Base-by-base conservation (phyloP, 2,888 invertebrate genomes). In the Aspidiotus rigidus region DNA sequence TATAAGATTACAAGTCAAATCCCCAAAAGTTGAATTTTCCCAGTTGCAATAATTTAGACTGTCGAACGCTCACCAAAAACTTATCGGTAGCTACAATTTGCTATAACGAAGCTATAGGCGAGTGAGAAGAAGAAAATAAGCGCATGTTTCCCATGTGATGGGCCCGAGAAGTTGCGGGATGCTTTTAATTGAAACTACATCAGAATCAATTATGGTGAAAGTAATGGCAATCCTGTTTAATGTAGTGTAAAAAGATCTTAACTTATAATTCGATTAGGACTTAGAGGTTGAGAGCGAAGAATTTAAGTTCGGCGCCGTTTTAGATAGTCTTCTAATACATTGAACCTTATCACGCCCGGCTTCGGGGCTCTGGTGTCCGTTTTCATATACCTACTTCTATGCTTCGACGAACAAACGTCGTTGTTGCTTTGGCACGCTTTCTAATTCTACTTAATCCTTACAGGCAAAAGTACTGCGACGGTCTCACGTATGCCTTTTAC, bases 191-290 rank as follows among this genome's bases (percentile, higher is more conserved):
- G 67, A 67, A 67, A 67, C 67, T 67, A 67, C 67, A 67, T 67
- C 67, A 67, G 67, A 67, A 67, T 67, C 67, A 67, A 67, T 67
- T 67, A 67, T 57, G 59, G 67, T 59, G 67, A 67, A 67, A 67
- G 67, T 67, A 67, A 67, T 67, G 67, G 67, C 67, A 67, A 67
- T 67, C 67, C 60, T 67, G 67, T 67, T 67, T 67, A 67, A 67
- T 67, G 67, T 67, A 67, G 59, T 67, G 67, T 67, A 67, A 67
- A 67, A 67, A 67, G 67, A 67, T 67, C 67, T 67, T 67, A 67
- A 67, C 67, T 67, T 67, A 67, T 67, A 67, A 67, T 67, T 67
- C 67, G 67, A 67, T 67, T 67, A 67, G 67, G 67, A 67, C 59
- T 67, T 67, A 59, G 67, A 55, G 67, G 67, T 57, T 67, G 60